Evolutionary conservation across 2,888 invertebrate species (phyloP).

Genomic region (Melanostoma mellinum): DNA sequence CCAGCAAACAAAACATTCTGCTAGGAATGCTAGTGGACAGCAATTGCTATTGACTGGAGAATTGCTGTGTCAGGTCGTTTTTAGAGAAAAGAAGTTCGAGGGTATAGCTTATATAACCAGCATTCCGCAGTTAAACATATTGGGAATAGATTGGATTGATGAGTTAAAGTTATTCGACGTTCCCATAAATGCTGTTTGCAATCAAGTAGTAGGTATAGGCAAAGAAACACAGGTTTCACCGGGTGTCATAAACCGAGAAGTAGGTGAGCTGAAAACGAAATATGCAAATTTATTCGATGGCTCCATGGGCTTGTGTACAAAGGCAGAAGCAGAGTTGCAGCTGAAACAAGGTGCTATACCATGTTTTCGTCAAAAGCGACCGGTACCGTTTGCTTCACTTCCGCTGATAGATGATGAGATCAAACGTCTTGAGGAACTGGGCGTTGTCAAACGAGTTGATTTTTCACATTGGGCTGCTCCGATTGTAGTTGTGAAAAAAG

Average conservation of each 20-base stretch:
- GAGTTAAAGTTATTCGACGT: constrained; percentile 55
- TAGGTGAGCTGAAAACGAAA: constrained; percentile 6
- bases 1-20: constrained; percentile 35
- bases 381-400: constrained; percentile 69
- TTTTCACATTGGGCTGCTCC: constrained; percentile 73
- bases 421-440: constrained; percentile 48
- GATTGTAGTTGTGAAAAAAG: constrained; percentile 54
- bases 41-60: constrained; percentile 23
- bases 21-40: constrained; percentile 55
- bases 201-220: neutral
- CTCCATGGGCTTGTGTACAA: constrained; percentile 55
- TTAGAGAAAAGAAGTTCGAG: constrained; percentile 21
- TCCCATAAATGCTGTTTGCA: constrained; percentile 48
- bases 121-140: constrained; percentile 46
- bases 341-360: constrained; percentile 59
- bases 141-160: constrained; percentile 65
- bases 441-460: constrained; percentile 68
- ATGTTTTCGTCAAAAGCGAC: constrained; percentile 66
- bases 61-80: constrained; percentile 27
- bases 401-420: constrained; percentile 60
- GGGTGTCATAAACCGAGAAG: constrained; percentile 10
- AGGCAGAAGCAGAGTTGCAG: constrained; percentile 70
- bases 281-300: constrained; percentile 55
- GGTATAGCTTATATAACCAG: constrained; percentile 34
- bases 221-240: constrained; percentile 12